Conservation (phyloP, 1,140 invertebrate species). For the Drosophila sproati region DNA sequence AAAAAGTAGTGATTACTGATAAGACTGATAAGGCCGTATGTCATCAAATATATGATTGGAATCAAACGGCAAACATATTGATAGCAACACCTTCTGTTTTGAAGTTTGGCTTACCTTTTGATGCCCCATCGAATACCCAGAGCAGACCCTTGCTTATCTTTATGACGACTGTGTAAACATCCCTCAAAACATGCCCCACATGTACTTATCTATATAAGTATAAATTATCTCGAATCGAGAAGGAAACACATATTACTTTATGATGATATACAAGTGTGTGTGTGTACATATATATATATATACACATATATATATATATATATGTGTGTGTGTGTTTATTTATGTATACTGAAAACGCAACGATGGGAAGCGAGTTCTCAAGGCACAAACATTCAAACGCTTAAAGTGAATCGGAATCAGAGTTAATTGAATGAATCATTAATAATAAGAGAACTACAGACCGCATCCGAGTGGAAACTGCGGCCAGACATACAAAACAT, state of each 20-base stretch:
- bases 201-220: neutral
- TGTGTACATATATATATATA: conserved; percentile 47
- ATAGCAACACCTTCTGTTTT: neutral
- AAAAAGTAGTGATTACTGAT: too few relatives aligned
- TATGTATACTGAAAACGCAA: conserved; percentile 44
- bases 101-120: conserved; percentile 5
- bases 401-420: conserved; percentile 69
- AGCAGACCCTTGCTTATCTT: conserved; percentile 21
- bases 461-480: conserved; percentile 58
- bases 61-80: neutral
- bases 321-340: conserved; percentile 34
- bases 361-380: conserved; percentile 45
- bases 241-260: conserved; percentile 4
- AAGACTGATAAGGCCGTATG: neutral
- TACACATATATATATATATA: conserved; percentile 29
- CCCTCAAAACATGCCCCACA: neutral
- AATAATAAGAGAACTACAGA: conserved; percentile 60
- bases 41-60: neutral
- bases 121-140: neutral
- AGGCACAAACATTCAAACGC: conserved; percentile 63
- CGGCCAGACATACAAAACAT: conserved; percentile 19
- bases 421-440: conserved; percentile 82
- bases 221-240: conserved; percentile 1
- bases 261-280: conserved; percentile 22
- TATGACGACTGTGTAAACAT: conserved; percentile 13